A percentile compares a stretch with the other conserved stretches of the same genome.
phyloP scores from a whole-genome alignment of 2,797 vertebrate genomes.

The Vireo griseus region DNA sequence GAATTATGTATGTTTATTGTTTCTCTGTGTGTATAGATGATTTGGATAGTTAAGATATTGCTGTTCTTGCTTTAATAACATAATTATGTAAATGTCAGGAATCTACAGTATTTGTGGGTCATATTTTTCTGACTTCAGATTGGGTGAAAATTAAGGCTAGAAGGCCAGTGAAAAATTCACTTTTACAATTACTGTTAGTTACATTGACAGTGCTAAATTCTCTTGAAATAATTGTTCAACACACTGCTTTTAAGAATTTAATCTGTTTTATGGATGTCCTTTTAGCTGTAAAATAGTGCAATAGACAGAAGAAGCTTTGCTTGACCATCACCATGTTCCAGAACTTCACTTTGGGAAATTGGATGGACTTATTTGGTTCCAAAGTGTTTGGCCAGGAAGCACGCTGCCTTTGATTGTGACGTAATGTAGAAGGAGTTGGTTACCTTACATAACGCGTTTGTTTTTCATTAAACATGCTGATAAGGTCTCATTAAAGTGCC shows the following conservation, averaged over 20 bases:
- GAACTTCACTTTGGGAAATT: conserved; percentile 51
- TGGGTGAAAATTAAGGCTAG: not conserved
- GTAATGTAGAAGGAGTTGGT: conserved; percentile 34
- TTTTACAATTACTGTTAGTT: not conserved
- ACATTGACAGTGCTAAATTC: not conserved
- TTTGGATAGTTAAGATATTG: not conserved
- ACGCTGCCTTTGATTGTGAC: conserved; percentile 5
- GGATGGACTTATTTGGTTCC: not conserved
- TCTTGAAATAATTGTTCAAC: conserved; percentile 18
- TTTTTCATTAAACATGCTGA: conserved; percentile 76
- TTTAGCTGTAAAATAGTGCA: not conserved
- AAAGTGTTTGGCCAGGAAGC: conserved; percentile 17
- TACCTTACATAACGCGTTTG: conserved; percentile 71
- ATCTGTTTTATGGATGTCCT: conserved; percentile 9
- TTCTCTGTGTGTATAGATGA: not conserved
- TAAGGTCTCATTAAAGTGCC: conserved; percentile 70
- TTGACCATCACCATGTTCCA: conserved; percentile 25
- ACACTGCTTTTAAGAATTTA: not conserved
- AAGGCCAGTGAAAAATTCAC: not conserved
- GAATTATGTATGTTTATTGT: not conserved
- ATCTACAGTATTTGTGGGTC: not conserved
- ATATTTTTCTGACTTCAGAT: not conserved
- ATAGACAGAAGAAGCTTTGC: not conserved
- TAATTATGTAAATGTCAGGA: not conserved
- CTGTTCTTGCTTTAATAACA: not conserved